phyloP scores from a whole-genome alignment of 2,888 invertebrate species.

The Pollenia griseotomentosa region DNA sequence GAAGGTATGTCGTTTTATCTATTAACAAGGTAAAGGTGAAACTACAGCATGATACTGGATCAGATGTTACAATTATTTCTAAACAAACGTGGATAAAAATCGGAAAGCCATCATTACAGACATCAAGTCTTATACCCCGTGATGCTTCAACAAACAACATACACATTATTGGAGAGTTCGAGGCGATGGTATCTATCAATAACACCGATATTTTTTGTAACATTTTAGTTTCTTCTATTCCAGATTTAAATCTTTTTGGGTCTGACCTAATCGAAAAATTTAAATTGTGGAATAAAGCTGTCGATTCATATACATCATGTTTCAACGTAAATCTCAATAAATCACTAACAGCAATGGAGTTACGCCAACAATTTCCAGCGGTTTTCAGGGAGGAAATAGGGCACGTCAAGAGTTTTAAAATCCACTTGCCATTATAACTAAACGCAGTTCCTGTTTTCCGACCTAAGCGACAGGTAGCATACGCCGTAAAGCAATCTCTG shows the following conservation, averaged over 20 bases:
- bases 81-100: conserved; percentile 18
- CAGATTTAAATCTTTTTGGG: conserved; percentile 18
- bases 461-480: conserved; percentile 71
- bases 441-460: conserved; percentile 59
- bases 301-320: conserved; percentile 11
- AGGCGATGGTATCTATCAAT: background rate
- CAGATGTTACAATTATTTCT: conserved; percentile 34
- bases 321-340: background rate
- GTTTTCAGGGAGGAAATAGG: conserved; percentile 23
- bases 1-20: background rate
- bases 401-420: conserved; percentile 26
- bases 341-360: background rate
- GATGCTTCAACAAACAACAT: background rate
- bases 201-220: conserved; percentile 8
- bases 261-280: background rate
- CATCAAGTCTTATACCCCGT: background rate
- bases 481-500: conserved; percentile 64
- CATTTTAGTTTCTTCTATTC: conserved; percentile 22
- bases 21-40: conserved; percentile 16
- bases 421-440: conserved; percentile 48
- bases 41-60: conserved; percentile 27
- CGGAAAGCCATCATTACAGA: conserved; percentile 22
- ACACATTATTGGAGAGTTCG: background rate
- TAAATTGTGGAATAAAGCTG: conserved; percentile 1
- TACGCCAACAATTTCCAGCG: background rate